These are phyloP conservation scores for Taenioides sp. DNA, from an alignment of 2,797 vertebrate species.

Conservation along the genomic window DNA sequence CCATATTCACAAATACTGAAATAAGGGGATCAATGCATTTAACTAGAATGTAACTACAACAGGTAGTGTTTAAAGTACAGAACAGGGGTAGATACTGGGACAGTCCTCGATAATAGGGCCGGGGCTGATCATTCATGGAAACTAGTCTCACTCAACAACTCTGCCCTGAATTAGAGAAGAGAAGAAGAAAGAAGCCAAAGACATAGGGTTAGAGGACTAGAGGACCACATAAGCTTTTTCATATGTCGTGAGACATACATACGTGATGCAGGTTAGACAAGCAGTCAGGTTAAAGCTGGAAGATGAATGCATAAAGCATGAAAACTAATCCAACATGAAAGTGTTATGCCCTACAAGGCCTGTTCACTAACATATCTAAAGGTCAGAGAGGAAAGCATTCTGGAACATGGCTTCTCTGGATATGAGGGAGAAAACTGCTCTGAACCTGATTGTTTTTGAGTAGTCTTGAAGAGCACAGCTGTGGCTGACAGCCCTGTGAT, in stretches of 20 bases:
- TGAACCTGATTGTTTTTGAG: constrained; percentile 33
- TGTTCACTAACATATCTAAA: neutral
- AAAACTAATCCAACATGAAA: constrained; percentile 8
- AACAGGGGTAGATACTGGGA: constrained; percentile 66
- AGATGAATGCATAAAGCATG: neutral
- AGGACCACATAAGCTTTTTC: constrained; percentile 53
- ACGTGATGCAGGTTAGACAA: constrained; percentile 10
- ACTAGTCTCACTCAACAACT: constrained; percentile 89
- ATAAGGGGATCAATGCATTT: constrained; percentile 12
- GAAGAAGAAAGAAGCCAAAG: constrained; percentile 79
- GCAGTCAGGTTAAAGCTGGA: constrained; percentile 5
- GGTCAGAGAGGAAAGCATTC: neutral
- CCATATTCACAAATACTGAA: constrained; percentile 70
- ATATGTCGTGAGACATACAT: constrained; percentile 29
- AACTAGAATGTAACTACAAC: constrained; percentile 46
- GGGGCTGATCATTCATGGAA: constrained; percentile 84
- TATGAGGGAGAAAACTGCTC: neutral
- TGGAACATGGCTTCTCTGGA: neutral
- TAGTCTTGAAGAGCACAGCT: constrained; percentile 40
- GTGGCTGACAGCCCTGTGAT: constrained; percentile 31
- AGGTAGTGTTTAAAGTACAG: constrained; percentile 64
- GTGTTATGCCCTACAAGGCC: neutral
- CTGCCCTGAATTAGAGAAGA: constrained; percentile 85
- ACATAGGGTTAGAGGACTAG: constrained; percentile 65
- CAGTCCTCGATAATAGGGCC: constrained; percentile 79